Conservation (phyloP, 2,888 invertebrate species). For the Drosophila mimetica region DNA sequence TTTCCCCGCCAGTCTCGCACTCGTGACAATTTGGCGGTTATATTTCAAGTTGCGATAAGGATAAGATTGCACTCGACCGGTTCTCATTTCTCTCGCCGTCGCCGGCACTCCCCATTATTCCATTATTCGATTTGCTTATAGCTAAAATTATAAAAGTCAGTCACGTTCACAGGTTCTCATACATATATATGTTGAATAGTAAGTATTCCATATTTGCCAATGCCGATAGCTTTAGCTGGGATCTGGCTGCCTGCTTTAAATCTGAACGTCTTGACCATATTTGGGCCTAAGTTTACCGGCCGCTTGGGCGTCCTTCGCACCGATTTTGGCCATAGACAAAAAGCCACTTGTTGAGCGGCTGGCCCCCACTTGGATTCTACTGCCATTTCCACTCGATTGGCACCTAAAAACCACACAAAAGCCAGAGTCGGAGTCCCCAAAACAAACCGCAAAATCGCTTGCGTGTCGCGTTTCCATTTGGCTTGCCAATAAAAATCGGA, state of each 20-base stretch:
- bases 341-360: slow-evolving; percentile 67
- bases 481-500: slow-evolving; percentile 41
- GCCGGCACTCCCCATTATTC: slow-evolving; percentile 34
- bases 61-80: slow-evolving; percentile 62
- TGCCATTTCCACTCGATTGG: slow-evolving; percentile 37
- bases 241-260: slow-evolving; percentile 8
- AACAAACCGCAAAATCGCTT: slow-evolving; percentile 40
- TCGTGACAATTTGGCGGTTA: slow-evolving; percentile 41
- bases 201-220: slow-evolving; percentile 64
- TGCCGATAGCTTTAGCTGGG: slow-evolving; percentile 39
- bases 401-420: slow-evolving; percentile 13
- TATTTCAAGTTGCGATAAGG: slow-evolving; percentile 56
- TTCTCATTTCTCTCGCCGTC: not conserved
- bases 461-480: slow-evolving; percentile 64
- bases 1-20: slow-evolving; percentile 24
- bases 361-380: slow-evolving; percentile 25
- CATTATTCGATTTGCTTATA: slow-evolving; percentile 12
- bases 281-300: slow-evolving; percentile 58
- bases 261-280: slow-evolving; percentile 60
- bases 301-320: slow-evolving; percentile 69
- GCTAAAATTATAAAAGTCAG: slow-evolving; percentile 26
- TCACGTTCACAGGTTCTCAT: slow-evolving; percentile 42
- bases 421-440: slow-evolving; percentile 29
- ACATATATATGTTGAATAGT: slow-evolving; percentile 7
- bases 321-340: slow-evolving; percentile 54